Conservation (phyloP, 2,888 invertebrate genomes). For the Lycocerus yunnanus region DNA sequence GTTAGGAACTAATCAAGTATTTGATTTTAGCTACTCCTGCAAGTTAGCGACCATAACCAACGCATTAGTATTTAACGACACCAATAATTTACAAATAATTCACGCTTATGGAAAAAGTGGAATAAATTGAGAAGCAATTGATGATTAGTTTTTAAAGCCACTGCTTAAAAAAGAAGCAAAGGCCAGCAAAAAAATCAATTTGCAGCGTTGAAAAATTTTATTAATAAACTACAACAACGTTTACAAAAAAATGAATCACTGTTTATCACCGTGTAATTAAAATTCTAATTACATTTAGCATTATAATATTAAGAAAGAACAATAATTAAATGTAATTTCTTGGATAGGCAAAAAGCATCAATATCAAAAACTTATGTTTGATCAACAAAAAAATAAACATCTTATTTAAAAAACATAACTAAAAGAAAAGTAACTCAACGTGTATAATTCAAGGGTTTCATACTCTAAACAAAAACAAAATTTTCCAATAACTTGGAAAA, state of each 20-base stretch:
- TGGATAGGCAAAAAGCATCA: background rate
- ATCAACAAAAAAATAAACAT: background rate
- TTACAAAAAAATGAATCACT: constrained; percentile 28
- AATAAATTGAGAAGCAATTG: too few species aligned
- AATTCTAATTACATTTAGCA: constrained; percentile 9
- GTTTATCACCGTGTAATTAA: constrained; percentile 24
- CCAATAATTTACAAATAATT: too few species aligned
- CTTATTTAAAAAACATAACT: background rate
- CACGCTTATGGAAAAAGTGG: too few species aligned
- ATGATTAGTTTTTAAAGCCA: too few species aligned
- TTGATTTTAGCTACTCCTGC: too few species aligned
- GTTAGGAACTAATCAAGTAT: too few species aligned
- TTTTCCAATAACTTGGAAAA: background rate
- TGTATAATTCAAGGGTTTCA: background rate
- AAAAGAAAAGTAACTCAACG: background rate
- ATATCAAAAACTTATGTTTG: background rate
- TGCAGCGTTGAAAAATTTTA: constrained; percentile 12
- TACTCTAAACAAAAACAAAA: background rate
- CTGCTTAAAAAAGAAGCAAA: too few species aligned
- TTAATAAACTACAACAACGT: constrained; percentile 19
- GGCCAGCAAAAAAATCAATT: background rate
- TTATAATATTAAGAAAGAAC: background rate
- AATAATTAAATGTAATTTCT: background rate
- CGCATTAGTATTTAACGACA: too few species aligned
- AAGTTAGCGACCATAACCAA: too few species aligned